Conservation (phyloP, 1,140 invertebrate genomes). For the Drosophila micromelanica region DNA sequence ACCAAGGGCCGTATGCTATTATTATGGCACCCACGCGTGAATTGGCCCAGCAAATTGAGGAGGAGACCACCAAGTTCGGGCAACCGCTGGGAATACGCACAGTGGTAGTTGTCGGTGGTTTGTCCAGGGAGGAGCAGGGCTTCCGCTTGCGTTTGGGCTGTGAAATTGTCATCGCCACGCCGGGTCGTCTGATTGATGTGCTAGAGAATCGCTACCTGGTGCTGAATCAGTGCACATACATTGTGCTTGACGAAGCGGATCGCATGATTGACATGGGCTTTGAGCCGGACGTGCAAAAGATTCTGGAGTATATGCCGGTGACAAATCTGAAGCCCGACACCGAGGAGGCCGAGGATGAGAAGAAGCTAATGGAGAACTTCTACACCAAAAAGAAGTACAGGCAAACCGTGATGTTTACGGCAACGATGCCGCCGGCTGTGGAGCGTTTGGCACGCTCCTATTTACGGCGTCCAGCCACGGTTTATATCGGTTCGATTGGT, state of each 20-base stretch:
- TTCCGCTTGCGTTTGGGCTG: constrained; percentile 98
- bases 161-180: constrained; percentile 99
- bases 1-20: constrained; percentile 99
- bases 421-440: constrained; percentile 99
- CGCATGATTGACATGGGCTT: constrained; percentile 99
- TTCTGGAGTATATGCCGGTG: constrained; percentile 99
- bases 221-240: constrained; percentile 97
- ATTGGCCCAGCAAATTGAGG: constrained; percentile 99
- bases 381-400: constrained; percentile 98
- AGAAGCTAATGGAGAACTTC: constrained; percentile 96
- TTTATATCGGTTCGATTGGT: constrained; percentile 99
- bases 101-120: constrained; percentile 98
- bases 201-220: constrained; percentile 99
- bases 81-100: constrained; percentile 97
- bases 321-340: constrained; percentile 99
- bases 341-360: constrained; percentile 98
- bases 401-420: constrained; percentile 99
- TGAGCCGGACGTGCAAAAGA: constrained; percentile 99
- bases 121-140: constrained; percentile 99
- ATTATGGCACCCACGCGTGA: constrained; percentile 99
- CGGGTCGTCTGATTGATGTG: constrained; percentile 99
- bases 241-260: constrained; percentile 97
- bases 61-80: constrained; percentile 99
- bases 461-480: constrained; percentile 96
- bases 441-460: constrained; percentile 98